Evolutionary conservation across 2,797 vertebrate species (phyloP).

Genomic region (Nothura maculosa): DNA sequence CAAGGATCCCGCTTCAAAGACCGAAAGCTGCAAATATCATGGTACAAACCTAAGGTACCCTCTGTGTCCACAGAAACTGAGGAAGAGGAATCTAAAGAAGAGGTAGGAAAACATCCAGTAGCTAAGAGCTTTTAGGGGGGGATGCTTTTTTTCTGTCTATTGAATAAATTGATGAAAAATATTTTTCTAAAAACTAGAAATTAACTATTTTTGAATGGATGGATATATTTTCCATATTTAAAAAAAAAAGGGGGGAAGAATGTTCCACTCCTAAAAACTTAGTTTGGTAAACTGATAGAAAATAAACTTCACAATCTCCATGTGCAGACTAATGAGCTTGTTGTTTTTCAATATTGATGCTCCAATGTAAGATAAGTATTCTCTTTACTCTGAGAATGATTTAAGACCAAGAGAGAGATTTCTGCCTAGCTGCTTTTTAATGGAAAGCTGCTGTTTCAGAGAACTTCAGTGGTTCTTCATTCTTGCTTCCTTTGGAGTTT

Average conservation of each 20-base stretch:
- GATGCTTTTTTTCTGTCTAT: neutral
- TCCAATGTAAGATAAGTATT: fast-evolving
- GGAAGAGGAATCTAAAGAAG: conserved; percentile 95
- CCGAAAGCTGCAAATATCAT: conserved; percentile 93
- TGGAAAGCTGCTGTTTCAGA: neutral
- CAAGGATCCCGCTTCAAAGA: conserved; percentile 98
- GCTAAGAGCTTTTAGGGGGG: neutral
- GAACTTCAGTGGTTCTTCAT: neutral
- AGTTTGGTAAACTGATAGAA: neutral
- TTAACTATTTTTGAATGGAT: neutral
- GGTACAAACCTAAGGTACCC: conserved; percentile 97
- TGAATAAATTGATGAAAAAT: neutral
- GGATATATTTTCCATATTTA: fast-evolving
- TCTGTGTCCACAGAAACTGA: conserved; percentile 93
- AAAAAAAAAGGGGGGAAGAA: fast-evolving
- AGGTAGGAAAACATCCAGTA: conserved; percentile 74
- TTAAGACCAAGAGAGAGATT: neutral
- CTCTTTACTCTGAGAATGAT: neutral
- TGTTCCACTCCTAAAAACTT: neutral
- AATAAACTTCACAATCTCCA: fast-evolving
- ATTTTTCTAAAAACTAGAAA: neutral
- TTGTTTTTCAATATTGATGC: fast-evolving
- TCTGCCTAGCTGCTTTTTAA: neutral
- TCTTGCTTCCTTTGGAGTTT: neutral
- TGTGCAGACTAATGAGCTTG: neutral